phyloP scores from a whole-genome alignment of 2,113 vertebrate species.

The Halcyon malimbica region DNA sequence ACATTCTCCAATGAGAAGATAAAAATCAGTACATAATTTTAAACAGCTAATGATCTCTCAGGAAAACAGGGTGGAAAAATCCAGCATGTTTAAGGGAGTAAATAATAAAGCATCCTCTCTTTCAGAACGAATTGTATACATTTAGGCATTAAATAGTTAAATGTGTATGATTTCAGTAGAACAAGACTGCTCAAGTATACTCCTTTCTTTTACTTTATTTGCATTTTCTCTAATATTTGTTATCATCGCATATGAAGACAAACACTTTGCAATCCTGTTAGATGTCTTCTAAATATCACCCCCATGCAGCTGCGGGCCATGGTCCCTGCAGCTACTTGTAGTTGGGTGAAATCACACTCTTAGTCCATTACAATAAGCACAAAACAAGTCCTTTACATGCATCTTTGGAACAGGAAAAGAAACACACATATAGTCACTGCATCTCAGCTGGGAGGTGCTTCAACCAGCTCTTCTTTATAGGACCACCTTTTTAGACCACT shows the following conservation, averaged over 20 bases:
- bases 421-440: background rate
- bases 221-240: background rate
- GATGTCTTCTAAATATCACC: background rate
- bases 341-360: background rate
- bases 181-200: background rate
- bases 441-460: background rate
- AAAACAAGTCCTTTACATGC: background rate
- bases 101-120: background rate
- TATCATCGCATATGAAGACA: background rate
- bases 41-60: background rate
- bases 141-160: background rate
- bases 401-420: background rate
- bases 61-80: background rate
- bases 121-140: background rate
- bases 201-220: background rate
- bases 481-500: background rate
- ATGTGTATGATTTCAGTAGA: background rate
- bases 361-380: background rate
- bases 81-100: background rate
- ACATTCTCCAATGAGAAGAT: background rate
- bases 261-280: background rate
- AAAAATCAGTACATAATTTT: background rate
- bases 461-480: background rate
- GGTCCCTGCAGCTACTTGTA: background rate
- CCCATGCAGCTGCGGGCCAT: rapidly evolving